phyloP scores from a whole-genome alignment of 2,797 vertebrate genomes.

The Synaphobranchus kaupii region DNA sequence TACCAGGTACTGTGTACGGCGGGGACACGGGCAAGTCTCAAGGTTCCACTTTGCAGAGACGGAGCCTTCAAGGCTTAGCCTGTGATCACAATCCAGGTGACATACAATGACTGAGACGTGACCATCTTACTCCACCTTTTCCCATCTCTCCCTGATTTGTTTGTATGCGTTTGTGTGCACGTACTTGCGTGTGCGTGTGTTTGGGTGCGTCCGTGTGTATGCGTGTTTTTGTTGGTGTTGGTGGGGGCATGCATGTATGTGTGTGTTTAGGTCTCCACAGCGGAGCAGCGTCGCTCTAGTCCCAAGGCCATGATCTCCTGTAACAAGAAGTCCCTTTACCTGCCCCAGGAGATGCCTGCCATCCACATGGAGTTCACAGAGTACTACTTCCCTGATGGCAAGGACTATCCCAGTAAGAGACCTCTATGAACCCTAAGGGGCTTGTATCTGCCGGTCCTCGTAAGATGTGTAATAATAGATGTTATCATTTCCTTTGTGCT shows the following conservation, averaged over 20 bases:
- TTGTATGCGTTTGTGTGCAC: not conserved
- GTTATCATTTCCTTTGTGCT: not conserved
- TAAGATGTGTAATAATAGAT: not conserved
- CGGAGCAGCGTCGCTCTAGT: constrained; percentile 91
- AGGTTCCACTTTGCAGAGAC: not conserved
- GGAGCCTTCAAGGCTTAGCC: not conserved
- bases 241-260: not conserved
- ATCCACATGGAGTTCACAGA: constrained; percentile 96
- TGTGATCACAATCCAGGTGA: too few species aligned
- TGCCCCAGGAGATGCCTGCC: constrained; percentile 97
- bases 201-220: not conserved
- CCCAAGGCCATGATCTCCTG: constrained; percentile 97
- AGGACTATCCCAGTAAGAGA: constrained; percentile 93
- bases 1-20: constrained; percentile 82
- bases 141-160: not conserved
- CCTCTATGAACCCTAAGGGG: not conserved
- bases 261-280: constrained; percentile 87
- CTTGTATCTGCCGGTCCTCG: not conserved
- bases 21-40: not conserved
- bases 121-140: not conserved
- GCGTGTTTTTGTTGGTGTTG: not conserved
- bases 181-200: not conserved
- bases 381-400: constrained; percentile 97
- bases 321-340: constrained; percentile 97
- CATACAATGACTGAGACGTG: not conserved